Evolutionary conservation across 2,797 vertebrate species (phyloP).

Genomic region (Lagodon rhomboides): DNA sequence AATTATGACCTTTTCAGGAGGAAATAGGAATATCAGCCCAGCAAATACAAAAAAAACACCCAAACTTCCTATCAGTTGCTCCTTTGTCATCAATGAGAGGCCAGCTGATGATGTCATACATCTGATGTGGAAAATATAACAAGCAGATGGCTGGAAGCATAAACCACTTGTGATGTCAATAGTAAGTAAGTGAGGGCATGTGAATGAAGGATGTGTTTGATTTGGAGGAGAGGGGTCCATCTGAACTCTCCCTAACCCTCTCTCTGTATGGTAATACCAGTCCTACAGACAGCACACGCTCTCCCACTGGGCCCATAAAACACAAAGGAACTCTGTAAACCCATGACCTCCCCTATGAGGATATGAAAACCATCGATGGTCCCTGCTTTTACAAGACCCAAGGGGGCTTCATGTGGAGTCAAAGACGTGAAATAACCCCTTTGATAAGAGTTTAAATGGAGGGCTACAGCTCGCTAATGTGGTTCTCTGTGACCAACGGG

Average conservation of each 20-base stretch:
- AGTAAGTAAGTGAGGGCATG: constrained; percentile 58
- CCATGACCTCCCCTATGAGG: constrained; percentile 76
- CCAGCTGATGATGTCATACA: constrained; percentile 62
- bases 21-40: background rate
- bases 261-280: constrained; percentile 74
- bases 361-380: constrained; percentile 81
- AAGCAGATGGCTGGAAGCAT: constrained; percentile 76
- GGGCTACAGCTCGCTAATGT: constrained; percentile 24
- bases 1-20: background rate
- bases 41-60: background rate
- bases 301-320: constrained; percentile 79
- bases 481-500: constrained; percentile 41
- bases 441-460: constrained; percentile 74
- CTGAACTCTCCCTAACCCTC: constrained; percentile 82
- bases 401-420: constrained; percentile 64
- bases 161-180: constrained; percentile 73
- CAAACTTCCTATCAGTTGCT: background rate
- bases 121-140: constrained; percentile 58
- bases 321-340: constrained; percentile 81
- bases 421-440: constrained; percentile 63
- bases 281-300: constrained; percentile 62
- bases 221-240: constrained; percentile 73
- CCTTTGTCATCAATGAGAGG: constrained; percentile 29
- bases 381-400: constrained; percentile 75
- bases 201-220: constrained; percentile 72